Percentiles rank a stretch among this genome's conserved stretches.
These are phyloP conservation scores for Coregonus ussuriensis DNA, from an alignment of 2,797 vertebrate species.

Conservation along the genomic window DNA sequence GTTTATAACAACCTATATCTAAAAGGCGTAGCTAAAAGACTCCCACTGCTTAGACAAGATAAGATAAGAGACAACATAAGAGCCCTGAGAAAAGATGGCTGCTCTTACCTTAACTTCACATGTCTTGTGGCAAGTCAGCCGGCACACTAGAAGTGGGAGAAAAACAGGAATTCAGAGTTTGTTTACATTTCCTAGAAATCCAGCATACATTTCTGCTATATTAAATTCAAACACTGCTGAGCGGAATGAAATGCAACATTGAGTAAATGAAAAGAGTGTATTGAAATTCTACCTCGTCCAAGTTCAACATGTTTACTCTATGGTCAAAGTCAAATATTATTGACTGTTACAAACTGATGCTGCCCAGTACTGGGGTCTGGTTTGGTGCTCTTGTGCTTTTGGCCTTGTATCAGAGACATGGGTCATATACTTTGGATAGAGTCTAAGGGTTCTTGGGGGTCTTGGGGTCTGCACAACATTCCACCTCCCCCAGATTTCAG, in stretches of 20 bases:
- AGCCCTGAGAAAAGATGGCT: background rate
- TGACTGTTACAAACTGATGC: slow-evolving; percentile 34
- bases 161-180: slow-evolving; percentile 33
- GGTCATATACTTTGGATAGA: no score
- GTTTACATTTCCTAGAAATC: slow-evolving; percentile 22
- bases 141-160: slow-evolving; percentile 78
- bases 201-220: slow-evolving; percentile 12
- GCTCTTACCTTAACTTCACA: slow-evolving; percentile 92
- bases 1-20: background rate
- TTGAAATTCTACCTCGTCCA: slow-evolving; percentile 43
- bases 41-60: background rate
- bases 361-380: slow-evolving; percentile 26
- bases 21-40: background rate
- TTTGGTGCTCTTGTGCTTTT: no score
- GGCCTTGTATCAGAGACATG: background rate
- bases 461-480: no score
- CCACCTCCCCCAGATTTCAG: no score
- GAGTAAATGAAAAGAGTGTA: slow-evolving; percentile 35
- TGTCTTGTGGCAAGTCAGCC: slow-evolving; percentile 90
- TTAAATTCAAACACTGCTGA: background rate
- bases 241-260: slow-evolving; percentile 30
- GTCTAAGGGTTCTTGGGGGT: no score
- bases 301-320: slow-evolving; percentile 55
- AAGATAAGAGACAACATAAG: background rate
- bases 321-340: slow-evolving; percentile 56